Conservation (phyloP, 2,888 invertebrate genomes). For the Bimastos eiseni region DNA sequence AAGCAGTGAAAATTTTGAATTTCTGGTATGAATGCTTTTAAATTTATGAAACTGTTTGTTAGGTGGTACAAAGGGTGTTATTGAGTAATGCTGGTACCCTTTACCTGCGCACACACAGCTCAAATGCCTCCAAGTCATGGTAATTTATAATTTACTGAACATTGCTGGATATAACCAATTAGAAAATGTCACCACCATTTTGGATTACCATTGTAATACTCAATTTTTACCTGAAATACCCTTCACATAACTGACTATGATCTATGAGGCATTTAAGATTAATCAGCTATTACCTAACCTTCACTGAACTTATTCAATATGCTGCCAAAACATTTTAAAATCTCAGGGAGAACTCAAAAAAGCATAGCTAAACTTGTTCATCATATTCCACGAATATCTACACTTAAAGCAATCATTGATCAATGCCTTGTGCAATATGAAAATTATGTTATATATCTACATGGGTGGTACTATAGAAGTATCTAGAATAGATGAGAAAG, state of each 20-base stretch:
- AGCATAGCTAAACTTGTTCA: neutral
- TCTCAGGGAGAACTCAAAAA: too few relatives aligned
- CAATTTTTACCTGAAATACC: neutral
- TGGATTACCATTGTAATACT: neutral
- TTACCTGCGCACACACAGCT: neutral
- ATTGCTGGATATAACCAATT: neutral
- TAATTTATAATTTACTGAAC: neutral
- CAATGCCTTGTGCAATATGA: neutral
- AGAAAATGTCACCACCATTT: neutral
- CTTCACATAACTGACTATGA: too few relatives aligned
- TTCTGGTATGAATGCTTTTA: neutral
- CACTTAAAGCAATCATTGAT: neutral
- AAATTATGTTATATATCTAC: neutral
- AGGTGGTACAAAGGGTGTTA: neutral
- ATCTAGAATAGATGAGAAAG: neutral
- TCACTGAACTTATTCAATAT: neutral
- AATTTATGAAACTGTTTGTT: neutral
- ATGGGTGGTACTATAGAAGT: neutral
- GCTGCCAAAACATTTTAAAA: neutral
- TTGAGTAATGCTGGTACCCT: neutral
- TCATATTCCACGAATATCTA: neutral
- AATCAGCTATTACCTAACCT: neutral
- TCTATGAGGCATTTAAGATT: too few relatives aligned
- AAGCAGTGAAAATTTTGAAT: too few relatives aligned
- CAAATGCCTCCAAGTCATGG: neutral